Conservation (phyloP, 2,888 invertebrate genomes). For the Synergus laeviventris region DNA sequence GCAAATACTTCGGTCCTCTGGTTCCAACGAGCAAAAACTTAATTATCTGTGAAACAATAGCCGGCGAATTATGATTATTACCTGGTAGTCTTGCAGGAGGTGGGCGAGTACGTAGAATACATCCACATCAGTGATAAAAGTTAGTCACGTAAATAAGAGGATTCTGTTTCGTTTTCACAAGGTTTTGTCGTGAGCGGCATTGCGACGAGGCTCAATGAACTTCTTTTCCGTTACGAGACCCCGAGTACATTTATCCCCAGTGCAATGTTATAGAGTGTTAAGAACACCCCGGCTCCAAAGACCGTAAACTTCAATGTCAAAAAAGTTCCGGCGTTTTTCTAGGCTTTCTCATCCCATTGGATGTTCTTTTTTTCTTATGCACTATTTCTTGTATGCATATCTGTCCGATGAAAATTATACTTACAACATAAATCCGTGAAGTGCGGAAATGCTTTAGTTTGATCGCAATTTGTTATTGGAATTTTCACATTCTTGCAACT, state of each 20-base stretch:
- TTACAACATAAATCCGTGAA: background rate
- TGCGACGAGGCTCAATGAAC: conserved; percentile 59
- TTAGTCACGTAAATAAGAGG: conserved; percentile 67
- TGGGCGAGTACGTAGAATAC: conserved; percentile 42
- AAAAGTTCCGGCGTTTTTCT: background rate
- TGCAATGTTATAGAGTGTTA: background rate
- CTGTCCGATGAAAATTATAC: background rate
- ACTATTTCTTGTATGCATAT: background rate
- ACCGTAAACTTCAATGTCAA: background rate
- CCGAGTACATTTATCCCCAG: conserved; percentile 36
- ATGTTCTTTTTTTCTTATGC: background rate
- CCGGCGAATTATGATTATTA: conserved; percentile 70
- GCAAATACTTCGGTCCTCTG: background rate
- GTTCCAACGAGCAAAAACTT: conserved; percentile 63
- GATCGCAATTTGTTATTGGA: no score
- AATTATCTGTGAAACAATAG: conserved; percentile 72
- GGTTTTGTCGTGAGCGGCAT: conserved; percentile 64
- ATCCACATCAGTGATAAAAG: conserved; percentile 64
- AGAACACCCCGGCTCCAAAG: background rate
- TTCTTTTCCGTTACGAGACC: conserved; percentile 45
- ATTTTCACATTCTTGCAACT: no score
- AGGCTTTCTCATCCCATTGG: background rate
- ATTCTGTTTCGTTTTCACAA: conserved; percentile 66
- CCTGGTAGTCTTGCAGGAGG: conserved; percentile 57
- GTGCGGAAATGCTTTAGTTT: no score